Conservation (phyloP, 2,797 vertebrate species). For the Notoglanidium macrostoma region DNA sequence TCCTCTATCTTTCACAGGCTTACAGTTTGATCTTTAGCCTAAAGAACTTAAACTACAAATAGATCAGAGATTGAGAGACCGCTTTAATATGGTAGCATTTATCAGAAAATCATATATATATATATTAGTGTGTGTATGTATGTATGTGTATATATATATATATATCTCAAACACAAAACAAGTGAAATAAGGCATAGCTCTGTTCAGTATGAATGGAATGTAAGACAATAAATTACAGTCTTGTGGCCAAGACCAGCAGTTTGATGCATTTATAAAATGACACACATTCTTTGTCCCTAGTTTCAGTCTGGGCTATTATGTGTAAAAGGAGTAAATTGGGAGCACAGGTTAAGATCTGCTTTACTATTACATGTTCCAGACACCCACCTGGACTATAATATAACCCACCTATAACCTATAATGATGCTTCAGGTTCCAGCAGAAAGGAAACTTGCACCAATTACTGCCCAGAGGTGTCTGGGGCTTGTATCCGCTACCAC, state of each 20-base stretch:
- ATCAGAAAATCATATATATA: neutral
- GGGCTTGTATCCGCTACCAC: conserved; percentile 27
- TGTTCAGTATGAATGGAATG: neutral
- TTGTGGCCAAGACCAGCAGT: neutral
- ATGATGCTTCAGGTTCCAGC: conserved; percentile 48
- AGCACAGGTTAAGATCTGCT: conserved; percentile 43
- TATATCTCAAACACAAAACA: neutral
- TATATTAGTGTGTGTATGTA: too few species aligned
- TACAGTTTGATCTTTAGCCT: neutral
- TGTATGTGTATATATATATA: too few species aligned
- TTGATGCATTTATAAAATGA: conserved; percentile 16
- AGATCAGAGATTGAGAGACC: neutral
- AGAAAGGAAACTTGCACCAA: conserved; percentile 49
- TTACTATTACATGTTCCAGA: conserved; percentile 46
- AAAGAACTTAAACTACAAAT: neutral
- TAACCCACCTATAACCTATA: conserved; percentile 46
- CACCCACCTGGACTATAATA: conserved; percentile 36
- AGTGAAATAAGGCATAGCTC: conserved; percentile 8
- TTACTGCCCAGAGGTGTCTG: conserved; percentile 40
- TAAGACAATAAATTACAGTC: neutral
- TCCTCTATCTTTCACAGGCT: conserved; percentile 12
- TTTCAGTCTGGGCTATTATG: conserved; percentile 12
- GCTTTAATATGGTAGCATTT: neutral
- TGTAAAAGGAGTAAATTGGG: conserved; percentile 37
- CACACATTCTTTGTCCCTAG: neutral